Evolutionary conservation across 2,888 invertebrate genomes (phyloP).

Genomic region (Acronicta aceris): DNA sequence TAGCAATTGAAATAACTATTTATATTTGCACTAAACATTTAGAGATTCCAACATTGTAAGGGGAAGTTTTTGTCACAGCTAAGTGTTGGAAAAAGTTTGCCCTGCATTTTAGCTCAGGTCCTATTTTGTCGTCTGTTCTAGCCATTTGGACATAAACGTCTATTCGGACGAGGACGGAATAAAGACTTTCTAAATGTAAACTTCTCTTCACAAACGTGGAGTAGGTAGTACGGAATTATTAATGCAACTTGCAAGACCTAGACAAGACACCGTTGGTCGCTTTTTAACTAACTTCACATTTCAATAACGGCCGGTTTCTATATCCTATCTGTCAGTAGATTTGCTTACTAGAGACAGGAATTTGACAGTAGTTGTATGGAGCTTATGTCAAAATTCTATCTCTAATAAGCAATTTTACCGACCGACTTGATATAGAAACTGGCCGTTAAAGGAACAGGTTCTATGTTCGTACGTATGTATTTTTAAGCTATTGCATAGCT

Average conservation of each 20-base stretch:
- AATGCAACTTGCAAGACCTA: not conserved
- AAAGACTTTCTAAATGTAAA: constrained; percentile 17
- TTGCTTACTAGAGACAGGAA: no score
- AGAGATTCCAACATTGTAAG: not conserved
- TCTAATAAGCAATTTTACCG: no score
- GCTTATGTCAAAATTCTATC: no score
- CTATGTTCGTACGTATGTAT: no score
- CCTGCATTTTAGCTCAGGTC: constrained; percentile 1
- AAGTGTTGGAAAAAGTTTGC: constrained; percentile 7
- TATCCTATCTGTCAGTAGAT: no score
- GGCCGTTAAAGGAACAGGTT: no score
- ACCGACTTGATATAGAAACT: no score
- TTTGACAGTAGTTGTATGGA: no score
- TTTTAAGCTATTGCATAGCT: no score
- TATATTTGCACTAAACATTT: constrained; percentile 3
- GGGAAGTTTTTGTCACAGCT: not conserved
- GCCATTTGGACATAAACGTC: constrained; percentile 4
- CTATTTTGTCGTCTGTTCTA: not conserved
- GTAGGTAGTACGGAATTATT: not conserved
- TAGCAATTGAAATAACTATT: not conserved
- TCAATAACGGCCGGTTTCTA: no score
- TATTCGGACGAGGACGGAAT: constrained; percentile 6
- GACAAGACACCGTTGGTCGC: not conserved
- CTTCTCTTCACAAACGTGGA: not conserved
- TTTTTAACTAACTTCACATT: no score